Base-by-base conservation (phyloP, 2,888 invertebrate species). In the Andrena marginata region DNA sequence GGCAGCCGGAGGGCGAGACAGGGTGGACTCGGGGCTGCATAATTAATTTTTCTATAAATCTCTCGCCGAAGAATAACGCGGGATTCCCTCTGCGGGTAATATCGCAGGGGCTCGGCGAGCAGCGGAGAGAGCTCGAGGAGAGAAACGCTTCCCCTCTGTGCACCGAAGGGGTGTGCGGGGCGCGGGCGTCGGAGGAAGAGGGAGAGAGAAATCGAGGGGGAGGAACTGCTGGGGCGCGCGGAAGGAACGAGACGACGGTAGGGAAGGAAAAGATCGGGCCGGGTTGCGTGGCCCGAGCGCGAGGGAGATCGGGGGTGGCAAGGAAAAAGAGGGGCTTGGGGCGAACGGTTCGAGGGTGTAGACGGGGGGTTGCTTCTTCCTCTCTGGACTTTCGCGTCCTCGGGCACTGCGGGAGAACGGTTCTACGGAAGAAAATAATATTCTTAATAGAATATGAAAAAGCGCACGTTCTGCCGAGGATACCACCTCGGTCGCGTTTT, bases 21-120 rank as follows among this genome's bases (percentile, higher is more conserved):
- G 49, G 59, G 69, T 33, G 68, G 70, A 80, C 76, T 73, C 80
- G 68, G 72, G 81, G 81, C 78, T 85, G 85, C 83, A 85, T 86
- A 83, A 87, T 86, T 83, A 85, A 87, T 87, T 86, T 85, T 84
- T 86, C 80, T 87, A 87, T 88, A 90, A 87, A 91, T 91, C 89
- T 90, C 89, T 87, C 75, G 79, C 74, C 82, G 84, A 87, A 90
- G 88, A 91, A 90, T 91, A 91, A 89, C 89, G 87, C 84, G 87
- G 91, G 90, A 90, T 90, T 91, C 90, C 85, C 85, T 89, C 88
- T 49, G 63, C 62, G 83, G 74, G 80, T 88, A 87, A 87, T 88
- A 87, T 84, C 82, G 79, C 77, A 54, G 83, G 67, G 84, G 74
- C 76, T 78, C 81, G 70, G 70, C 75, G 59, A 70, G 78, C 48